Conservation (phyloP, 1,140 invertebrate species). For the Trichonephila clavipes region DNA sequence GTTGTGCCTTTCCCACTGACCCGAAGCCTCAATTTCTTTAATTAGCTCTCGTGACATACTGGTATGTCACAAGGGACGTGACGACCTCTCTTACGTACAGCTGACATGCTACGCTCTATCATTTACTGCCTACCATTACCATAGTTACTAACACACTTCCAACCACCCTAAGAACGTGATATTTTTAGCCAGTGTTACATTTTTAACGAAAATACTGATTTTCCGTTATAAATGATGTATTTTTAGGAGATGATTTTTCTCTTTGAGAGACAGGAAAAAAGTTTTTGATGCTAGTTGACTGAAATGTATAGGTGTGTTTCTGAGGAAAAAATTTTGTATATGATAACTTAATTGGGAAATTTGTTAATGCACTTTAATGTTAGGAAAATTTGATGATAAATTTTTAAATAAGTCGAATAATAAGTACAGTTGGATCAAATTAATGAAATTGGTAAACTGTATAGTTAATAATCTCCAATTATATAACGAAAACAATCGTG, state of each 20-base stretch:
- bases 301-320: no score
- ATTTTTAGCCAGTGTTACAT: neutral
- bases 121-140: neutral
- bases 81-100: neutral
- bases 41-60: neutral
- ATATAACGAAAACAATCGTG: no score
- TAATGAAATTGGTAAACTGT: no score
- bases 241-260: no score
- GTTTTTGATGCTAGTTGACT: neutral
- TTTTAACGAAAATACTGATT: conserved; percentile 28
- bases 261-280: no score
- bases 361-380: no score
- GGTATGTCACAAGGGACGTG: neutral
- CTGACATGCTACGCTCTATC: neutral
- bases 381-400: no score
- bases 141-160: neutral
- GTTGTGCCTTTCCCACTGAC: neutral
- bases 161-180: neutral
- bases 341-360: no score
- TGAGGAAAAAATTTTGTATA: neutral
- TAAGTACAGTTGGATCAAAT: no score
- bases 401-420: no score
- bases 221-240: neutral
- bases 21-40: neutral
- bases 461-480: no score